A percentile compares a stretch with the other conserved stretches of the same genome.
Conservation (phyloP, 2,113 vertebrate genomes). For the Thinocorus orbignyianus region DNA sequence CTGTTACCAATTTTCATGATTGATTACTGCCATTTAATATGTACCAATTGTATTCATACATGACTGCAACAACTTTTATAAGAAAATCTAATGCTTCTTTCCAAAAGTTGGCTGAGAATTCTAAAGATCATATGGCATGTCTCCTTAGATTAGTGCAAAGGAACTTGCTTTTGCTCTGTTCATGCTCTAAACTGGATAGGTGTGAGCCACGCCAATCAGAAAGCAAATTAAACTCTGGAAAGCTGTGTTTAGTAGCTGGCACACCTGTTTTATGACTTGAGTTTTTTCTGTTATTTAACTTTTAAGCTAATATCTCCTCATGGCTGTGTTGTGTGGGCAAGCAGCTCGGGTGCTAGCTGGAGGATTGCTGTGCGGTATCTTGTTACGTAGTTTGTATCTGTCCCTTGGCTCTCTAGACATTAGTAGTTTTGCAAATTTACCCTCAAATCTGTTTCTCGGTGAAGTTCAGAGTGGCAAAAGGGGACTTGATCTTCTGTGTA, state of each 20-base stretch:
- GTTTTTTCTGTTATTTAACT: background rate
- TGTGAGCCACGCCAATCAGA: background rate
- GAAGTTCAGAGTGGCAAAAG: background rate
- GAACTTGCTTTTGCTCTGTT: background rate
- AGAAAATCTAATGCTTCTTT: background rate
- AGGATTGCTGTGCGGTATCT: background rate
- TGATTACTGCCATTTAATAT: background rate
- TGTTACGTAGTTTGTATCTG: background rate
- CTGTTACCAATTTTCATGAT: background rate
- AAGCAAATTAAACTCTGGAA: background rate
- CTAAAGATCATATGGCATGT: background rate
- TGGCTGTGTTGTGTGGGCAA: background rate
- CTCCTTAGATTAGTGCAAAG: background rate
- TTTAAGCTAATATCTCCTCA: background rate
- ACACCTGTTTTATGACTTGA: background rate
- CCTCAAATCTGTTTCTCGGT: background rate
- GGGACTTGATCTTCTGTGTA: background rate
- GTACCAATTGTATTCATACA: background rate
- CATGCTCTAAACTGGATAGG: background rate
- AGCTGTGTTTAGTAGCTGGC: background rate
- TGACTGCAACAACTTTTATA: background rate
- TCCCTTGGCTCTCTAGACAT: background rate
- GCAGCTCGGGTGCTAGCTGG: background rate
- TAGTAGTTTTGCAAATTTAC: background rate
- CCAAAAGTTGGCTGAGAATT: background rate